Base-by-base conservation (phyloP, 2,888 invertebrate genomes). In the Hemaris fuciformis region DNA sequence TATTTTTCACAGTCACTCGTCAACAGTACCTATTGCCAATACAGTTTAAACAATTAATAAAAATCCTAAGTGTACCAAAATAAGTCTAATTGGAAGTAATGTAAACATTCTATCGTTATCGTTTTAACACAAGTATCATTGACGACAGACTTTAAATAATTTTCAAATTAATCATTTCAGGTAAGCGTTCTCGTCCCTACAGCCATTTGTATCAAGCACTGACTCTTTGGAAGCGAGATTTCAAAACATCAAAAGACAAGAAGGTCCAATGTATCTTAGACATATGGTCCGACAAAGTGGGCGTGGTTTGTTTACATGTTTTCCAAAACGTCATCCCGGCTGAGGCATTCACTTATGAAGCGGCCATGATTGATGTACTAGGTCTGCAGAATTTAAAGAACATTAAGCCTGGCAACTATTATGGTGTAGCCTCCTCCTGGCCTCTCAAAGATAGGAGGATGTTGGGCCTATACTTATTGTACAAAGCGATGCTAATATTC, bases 311-410 rank as follows among this genome's bases (percentile, higher is more conserved):
- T 62, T 90, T 99, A 0, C 97, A 98, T 74, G 94, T 98, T 48
- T 99, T 98, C 82, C 98, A 98, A 75, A 98, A 98, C 83, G 95
- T 96, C 0, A 96, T 97, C 57, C 96, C 98, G 0, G 97, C 96
- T 0, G 99, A 99, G 84, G 99, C 99, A 0, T 97, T 96, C 71
- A 98, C 98, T 0, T 93, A 99, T 66, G 99, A 99, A 85, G 99
- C 99, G 0, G 95, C 97, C 8, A 98, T 99, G 94, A 98, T 99
- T 15, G 97, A 97, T 73, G 97, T 98, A 0, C 83, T 99, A 6
- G 96, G 96, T 0, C 74, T 97, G 3, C 84, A 93, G 0, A 96
- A 96, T 77, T 86, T 98, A 68, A 96, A 95, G 38, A 99, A 99
- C 85, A 85, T 94, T 18, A 96, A 96, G 77, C 85, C 90, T 34